Percentiles rank a stretch among this genome's conserved stretches.
Conservation (phyloP, 2,113 vertebrate species). For the Oplegnathus fasciatus region DNA sequence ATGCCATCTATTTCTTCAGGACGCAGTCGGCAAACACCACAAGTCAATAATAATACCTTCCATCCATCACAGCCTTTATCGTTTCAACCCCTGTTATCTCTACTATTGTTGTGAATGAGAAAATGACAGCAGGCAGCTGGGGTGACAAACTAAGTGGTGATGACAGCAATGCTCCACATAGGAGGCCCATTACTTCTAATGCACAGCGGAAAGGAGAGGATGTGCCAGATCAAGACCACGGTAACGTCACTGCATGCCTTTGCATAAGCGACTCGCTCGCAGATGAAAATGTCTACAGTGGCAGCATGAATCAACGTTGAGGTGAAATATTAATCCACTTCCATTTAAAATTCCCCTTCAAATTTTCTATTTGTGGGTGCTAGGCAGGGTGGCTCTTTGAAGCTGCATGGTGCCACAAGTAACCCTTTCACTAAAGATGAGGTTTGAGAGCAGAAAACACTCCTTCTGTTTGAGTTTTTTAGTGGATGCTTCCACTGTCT, state of each 20-base stretch:
- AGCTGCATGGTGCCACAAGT: slow-evolving; percentile 69
- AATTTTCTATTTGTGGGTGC: slow-evolving; percentile 80
- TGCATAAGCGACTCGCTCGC: slow-evolving; percentile 47
- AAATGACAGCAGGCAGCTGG: slow-evolving; percentile 38
- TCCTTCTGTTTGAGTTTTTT: slow-evolving; percentile 10
- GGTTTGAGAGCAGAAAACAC: slow-evolving; percentile 39
- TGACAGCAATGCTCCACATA: slow-evolving; percentile 44
- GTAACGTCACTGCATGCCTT: slow-evolving; percentile 47
- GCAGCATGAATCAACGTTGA: slow-evolving; percentile 78
- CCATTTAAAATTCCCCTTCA: slow-evolving; percentile 87
- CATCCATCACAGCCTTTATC: slow-evolving; percentile 30
- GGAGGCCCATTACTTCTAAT: slow-evolving; percentile 50
- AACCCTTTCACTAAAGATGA: slow-evolving; percentile 71
- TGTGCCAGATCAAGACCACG: slow-evolving; percentile 33
- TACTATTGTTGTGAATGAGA: slow-evolving; percentile 36
- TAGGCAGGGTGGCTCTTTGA: slow-evolving; percentile 79
- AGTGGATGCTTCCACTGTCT: neutral
- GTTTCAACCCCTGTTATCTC: slow-evolving; percentile 4
- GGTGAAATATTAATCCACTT: slow-evolving; percentile 87
- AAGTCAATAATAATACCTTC: slow-evolving; percentile 47
- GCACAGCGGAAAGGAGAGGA: slow-evolving; percentile 44
- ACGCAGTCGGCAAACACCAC: slow-evolving; percentile 35
- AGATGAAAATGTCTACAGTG: slow-evolving; percentile 70
- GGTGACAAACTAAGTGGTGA: slow-evolving; percentile 40
- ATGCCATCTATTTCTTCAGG: slow-evolving; percentile 25